These are phyloP conservation scores for Stenopsyche tienmushanensis DNA, from an alignment of 1,140 invertebrate species.

Conservation along the genomic window DNA sequence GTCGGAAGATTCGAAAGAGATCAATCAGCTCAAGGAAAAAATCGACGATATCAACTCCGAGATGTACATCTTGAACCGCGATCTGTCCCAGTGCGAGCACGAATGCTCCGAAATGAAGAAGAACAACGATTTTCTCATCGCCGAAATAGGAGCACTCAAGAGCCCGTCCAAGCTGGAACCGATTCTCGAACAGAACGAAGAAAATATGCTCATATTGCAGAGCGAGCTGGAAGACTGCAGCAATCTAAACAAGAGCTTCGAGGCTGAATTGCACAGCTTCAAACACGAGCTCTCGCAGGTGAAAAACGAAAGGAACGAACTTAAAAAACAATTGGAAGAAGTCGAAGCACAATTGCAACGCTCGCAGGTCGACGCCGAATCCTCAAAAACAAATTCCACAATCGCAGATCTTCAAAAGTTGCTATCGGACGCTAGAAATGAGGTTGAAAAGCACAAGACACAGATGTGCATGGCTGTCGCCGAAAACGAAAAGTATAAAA, in stretches of 20 bases:
- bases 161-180: slow-evolving; percentile 63
- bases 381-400: slow-evolving; percentile 46
- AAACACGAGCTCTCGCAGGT: slow-evolving; percentile 49
- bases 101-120: slow-evolving; percentile 65
- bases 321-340: slow-evolving; percentile 49
- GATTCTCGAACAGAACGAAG: slow-evolving; percentile 67
- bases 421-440: slow-evolving; percentile 45
- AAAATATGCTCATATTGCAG: slow-evolving; percentile 62
- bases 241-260: slow-evolving; percentile 54
- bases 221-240: slow-evolving; percentile 59
- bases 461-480: slow-evolving; percentile 45
- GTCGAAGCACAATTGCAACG: slow-evolving; percentile 53
- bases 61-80: slow-evolving; percentile 59
- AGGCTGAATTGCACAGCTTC: slow-evolving; percentile 52
- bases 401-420: slow-evolving; percentile 46
- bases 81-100: slow-evolving; percentile 61
- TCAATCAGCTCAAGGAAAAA: slow-evolving; percentile 49
- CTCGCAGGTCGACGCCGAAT: slow-evolving; percentile 51
- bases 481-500: slow-evolving; percentile 51
- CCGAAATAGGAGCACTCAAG: slow-evolving; percentile 61
- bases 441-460: slow-evolving; percentile 50
- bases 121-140: slow-evolving; percentile 65
- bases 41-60: slow-evolving; percentile 55
- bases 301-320: slow-evolving; percentile 49
- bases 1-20: slow-evolving; percentile 49